phyloP scores from a whole-genome alignment of 2,113 vertebrate genomes.

The Bucco capensis region DNA sequence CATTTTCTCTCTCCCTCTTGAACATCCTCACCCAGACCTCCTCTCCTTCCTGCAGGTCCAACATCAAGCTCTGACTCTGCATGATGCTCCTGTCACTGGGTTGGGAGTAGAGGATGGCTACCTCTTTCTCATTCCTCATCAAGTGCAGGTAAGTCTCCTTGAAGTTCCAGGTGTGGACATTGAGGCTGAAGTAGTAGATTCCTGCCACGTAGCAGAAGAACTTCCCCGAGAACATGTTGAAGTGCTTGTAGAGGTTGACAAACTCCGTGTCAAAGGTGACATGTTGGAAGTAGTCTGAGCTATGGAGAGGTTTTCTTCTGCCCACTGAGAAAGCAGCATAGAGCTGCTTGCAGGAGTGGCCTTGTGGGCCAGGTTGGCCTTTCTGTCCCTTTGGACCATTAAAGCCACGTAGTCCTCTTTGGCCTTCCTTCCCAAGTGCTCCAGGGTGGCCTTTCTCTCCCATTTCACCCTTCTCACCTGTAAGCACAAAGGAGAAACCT shows the following conservation, averaged over 20 bases:
- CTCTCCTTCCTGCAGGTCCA: constrained; percentile 75
- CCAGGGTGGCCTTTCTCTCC: constrained; percentile 76
- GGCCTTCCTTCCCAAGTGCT: constrained; percentile 72
- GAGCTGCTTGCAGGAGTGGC: constrained; percentile 78
- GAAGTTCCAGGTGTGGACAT: constrained; percentile 87
- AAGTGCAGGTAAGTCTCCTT: constrained; percentile 88
- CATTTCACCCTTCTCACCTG: constrained; percentile 84
- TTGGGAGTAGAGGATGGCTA: constrained; percentile 82
- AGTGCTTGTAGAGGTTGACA: constrained; percentile 82
- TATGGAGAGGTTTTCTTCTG: constrained; percentile 79
- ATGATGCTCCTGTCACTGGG: constrained; percentile 86
- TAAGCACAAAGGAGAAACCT: fast-evolving
- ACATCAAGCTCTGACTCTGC: constrained; percentile 89
- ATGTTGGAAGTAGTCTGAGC: constrained; percentile 76
- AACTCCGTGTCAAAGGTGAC: constrained; percentile 83
- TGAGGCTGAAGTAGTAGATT: constrained; percentile 86
- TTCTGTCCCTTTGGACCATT: constrained; percentile 81
- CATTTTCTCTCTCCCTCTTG: constrained; percentile 81
- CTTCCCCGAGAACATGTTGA: constrained; percentile 85
- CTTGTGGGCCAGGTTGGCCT: constrained; percentile 76
- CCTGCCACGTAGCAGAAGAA: constrained; percentile 84
- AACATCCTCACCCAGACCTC: constrained; percentile 86
- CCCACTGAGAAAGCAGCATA: constrained; percentile 84
- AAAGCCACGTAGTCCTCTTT: constrained; percentile 61
- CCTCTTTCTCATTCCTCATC: constrained; percentile 77